Conservation (phyloP, 2,888 invertebrate species). For the Mimas tiliae region DNA sequence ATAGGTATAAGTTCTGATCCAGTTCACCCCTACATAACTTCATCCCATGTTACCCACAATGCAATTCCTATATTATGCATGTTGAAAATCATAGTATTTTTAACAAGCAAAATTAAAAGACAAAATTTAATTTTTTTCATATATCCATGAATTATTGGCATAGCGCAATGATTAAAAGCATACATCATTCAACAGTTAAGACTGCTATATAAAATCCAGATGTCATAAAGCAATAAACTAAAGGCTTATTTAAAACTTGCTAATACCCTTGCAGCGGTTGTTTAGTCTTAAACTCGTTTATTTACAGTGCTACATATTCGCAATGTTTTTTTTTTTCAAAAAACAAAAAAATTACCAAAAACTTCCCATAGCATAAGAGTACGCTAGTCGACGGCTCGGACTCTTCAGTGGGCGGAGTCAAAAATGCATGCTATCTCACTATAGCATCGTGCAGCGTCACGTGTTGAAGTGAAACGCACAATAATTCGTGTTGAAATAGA, state of each 20-base stretch:
- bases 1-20: too few relatives aligned
- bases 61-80: background rate
- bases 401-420: too few relatives aligned
- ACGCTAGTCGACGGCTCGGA: too few relatives aligned
- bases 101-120: constrained; percentile 8
- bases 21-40: too few relatives aligned
- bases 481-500: too few relatives aligned
- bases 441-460: too few relatives aligned
- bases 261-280: background rate
- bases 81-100: constrained; percentile 5
- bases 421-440: too few relatives aligned
- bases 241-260: constrained; percentile 6
- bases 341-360: too few relatives aligned
- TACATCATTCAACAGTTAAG: background rate
- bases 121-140: background rate
- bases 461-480: too few relatives aligned
- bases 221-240: constrained; percentile 21
- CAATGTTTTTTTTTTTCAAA: too few relatives aligned
- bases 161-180: background rate
- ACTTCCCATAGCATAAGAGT: too few relatives aligned
- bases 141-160: background rate
- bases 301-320: background rate
- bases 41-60: too few relatives aligned
- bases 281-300: constrained; percentile 9
- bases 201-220: constrained; percentile 2